These are phyloP conservation scores for Stichodactyla helianthus DNA, from an alignment of 64 coral and sea anemone genomes.

Conservation along the genomic window DNA sequence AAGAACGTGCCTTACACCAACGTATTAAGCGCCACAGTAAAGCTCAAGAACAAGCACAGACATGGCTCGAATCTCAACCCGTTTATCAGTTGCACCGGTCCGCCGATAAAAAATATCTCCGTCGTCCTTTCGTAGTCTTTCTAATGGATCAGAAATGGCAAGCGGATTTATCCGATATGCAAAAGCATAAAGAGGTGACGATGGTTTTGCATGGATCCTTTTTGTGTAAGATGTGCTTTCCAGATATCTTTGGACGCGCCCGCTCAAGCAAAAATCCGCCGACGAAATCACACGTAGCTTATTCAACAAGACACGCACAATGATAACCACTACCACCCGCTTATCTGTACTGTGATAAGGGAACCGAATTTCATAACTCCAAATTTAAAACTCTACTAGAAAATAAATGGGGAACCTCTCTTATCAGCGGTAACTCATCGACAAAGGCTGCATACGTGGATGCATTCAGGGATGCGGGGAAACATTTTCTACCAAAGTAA, in stretches of 20 bases:
- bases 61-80: not conserved
- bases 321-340: not conserved
- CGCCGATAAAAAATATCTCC: not conserved
- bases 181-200: not conserved
- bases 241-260: not conserved
- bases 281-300: not conserved
- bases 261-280: not conserved
- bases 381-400: not conserved
- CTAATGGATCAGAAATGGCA: not conserved
- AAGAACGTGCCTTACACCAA: not conserved
- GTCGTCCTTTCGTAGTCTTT: not conserved
- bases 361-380: not conserved
- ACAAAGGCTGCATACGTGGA: not conserved
- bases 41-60: not conserved
- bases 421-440: not conserved
- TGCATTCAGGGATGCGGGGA: no score
- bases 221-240: not conserved
- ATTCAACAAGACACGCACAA: not conserved
- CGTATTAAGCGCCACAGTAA: no score
- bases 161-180: constrained; percentile 4
- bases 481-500: no score
- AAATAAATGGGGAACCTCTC: not conserved
- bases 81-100: not conserved
- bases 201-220: not conserved
- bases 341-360: not conserved